Evolutionary conservation across 2,888 invertebrate species (phyloP), one percentile per base, ranked within the genome.

Genomic region (Agrochola litura): DNA sequence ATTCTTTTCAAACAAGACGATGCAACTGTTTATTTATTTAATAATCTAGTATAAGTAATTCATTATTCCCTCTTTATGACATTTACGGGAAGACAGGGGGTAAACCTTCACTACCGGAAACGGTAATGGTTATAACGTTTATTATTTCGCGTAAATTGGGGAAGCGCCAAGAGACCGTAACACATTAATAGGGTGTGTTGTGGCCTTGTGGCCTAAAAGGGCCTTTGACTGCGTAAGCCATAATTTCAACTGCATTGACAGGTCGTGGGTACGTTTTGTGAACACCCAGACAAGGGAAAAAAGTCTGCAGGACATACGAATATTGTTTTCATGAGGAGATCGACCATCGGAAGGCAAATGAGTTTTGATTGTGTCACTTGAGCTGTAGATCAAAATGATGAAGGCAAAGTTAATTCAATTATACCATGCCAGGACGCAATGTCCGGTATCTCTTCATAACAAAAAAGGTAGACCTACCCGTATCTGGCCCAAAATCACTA

Each of bases 91-190:
- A 63, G 54, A 65, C 41, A 46, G 46, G 54, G 37, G 60, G 46
- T 56, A 77, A 77, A 66, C 65, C 43, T 70, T 16, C 14, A 56
- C 25, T n/a, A 61, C 84, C 79, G 84, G 81, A 81, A 83, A 66
- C 66, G n/a, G 61, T 71, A 77, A 77, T 83, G 86, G 58, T 60
- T 68, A 12, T 68, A 70, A 67, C 65, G 43, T 83, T 81, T 83
- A 83, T 66, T 66, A 61, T 60, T 83, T 77, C n/a, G 65, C 60
- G 66, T 79, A 61, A 83, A 71, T 81, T 79, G 56, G 80, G 79
- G 79, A 61, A 56, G 60, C 25, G 22, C 14, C 71, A 66, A 81
- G 71, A 58, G 79, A 71, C 56, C 84, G 79, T 83, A 41, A 79
- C 71, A 60, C 49, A 0, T 0, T 71, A 64, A 52, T 82, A 37